These are phyloP conservation scores for Rynchops niger DNA, from an alignment of 2,113 vertebrate species.

Conservation along the genomic window DNA sequence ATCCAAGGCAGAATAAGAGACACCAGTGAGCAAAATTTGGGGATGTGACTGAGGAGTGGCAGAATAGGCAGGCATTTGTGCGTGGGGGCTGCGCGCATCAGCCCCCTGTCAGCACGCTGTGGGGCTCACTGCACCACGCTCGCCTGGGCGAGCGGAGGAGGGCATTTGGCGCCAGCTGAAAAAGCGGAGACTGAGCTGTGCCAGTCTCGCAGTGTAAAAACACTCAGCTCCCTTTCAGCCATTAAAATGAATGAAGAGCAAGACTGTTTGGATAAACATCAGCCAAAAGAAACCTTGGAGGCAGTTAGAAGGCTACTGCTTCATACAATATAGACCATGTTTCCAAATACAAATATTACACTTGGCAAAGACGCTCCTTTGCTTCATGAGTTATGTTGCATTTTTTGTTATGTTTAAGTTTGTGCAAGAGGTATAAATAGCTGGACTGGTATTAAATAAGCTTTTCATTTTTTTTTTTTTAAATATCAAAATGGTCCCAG, in stretches of 20 bases:
- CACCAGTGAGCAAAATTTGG: neutral
- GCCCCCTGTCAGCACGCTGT: neutral
- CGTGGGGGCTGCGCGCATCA: neutral
- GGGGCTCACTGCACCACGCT: neutral
- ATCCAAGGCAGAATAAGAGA: neutral
- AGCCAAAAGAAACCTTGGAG: constrained; percentile 76
- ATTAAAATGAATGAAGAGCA: constrained; percentile 72
- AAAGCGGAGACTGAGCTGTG: neutral
- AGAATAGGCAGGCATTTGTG: constrained; percentile 35
- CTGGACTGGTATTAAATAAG: constrained; percentile 55
- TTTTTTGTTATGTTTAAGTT: constrained; percentile 72
- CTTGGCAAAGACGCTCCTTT: constrained; percentile 70
- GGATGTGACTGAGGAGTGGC: neutral
- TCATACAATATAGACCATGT: constrained; percentile 69
- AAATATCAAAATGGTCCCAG: constrained; percentile 48
- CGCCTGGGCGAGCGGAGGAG: neutral
- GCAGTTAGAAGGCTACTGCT: constrained; percentile 69
- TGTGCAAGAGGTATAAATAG: constrained; percentile 67
- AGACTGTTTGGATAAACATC: constrained; percentile 67
- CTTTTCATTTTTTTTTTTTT: constrained; percentile 25
- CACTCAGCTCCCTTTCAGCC: constrained; percentile 59
- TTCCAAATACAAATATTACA: constrained; percentile 81
- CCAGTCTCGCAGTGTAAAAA: constrained; percentile 41
- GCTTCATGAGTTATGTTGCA: constrained; percentile 68
- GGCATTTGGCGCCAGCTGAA: neutral